phyloP scores from a whole-genome alignment of 2,797 vertebrate species.

The Apogon hyalosoma region DNA sequence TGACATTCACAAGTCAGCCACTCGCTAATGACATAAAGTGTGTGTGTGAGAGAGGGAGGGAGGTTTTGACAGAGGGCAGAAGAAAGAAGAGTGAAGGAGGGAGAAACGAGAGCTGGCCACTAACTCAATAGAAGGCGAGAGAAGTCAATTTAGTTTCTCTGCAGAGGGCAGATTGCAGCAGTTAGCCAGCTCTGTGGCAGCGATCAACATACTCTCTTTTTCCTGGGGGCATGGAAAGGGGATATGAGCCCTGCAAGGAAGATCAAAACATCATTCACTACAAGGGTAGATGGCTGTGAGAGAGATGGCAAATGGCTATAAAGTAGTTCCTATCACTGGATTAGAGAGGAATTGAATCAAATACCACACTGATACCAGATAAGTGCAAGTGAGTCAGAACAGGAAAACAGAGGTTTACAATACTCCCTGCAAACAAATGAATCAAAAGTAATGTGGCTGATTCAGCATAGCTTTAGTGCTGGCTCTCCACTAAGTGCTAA shows the following conservation, averaged over 20 bases:
- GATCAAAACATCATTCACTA: constrained; percentile 62
- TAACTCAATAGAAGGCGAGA: constrained; percentile 80
- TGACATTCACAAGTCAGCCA: constrained; percentile 70
- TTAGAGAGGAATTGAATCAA: constrained; percentile 57
- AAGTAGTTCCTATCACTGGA: constrained; percentile 66
- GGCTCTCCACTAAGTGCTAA: constrained; percentile 44
- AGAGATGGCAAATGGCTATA: constrained; percentile 65
- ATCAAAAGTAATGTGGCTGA: constrained; percentile 58
- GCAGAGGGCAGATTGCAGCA: constrained; percentile 79
- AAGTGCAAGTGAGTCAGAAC: constrained; percentile 51
- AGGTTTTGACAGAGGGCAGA: constrained; percentile 62
- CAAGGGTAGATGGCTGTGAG: constrained; percentile 57
- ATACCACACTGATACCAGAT: constrained; percentile 49
- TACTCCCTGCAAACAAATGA: constrained; percentile 38
- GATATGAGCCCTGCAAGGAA: constrained; percentile 44
- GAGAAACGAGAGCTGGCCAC: constrained; percentile 76
- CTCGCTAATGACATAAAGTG: constrained; percentile 46
- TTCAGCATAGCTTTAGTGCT: constrained; percentile 31
- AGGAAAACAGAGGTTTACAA: constrained; percentile 49
- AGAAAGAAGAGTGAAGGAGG: constrained; percentile 63
- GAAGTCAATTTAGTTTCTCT: constrained; percentile 79
- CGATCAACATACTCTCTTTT: constrained; percentile 58
- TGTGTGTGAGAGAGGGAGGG: constrained; percentile 12
- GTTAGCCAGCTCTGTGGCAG: constrained; percentile 61
- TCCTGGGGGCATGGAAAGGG: constrained; percentile 52